These are phyloP conservation scores for Benitochromis conjunctus DNA, from an alignment of 2,113 vertebrate species.

Conservation along the genomic window DNA sequence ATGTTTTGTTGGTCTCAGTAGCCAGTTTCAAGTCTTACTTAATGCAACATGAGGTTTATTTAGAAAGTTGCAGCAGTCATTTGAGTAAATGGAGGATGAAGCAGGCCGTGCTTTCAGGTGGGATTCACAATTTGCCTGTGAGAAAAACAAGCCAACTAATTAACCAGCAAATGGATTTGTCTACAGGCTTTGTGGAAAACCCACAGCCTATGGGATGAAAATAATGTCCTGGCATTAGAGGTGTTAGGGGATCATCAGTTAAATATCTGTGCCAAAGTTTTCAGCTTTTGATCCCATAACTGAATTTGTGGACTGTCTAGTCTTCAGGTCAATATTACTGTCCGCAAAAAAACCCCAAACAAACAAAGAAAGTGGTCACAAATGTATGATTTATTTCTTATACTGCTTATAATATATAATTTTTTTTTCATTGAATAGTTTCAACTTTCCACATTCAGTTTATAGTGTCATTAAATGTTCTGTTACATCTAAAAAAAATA, in stretches of 20 bases:
- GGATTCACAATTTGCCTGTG: rapidly evolving
- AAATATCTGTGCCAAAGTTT: background rate
- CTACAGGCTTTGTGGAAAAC: background rate
- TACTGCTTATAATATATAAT: background rate
- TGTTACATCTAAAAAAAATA: background rate
- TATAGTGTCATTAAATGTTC: background rate
- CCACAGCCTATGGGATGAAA: background rate
- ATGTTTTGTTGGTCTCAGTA: background rate
- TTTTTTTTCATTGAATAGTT: background rate
- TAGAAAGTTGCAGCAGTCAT: background rate
- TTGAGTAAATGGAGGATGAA: background rate
- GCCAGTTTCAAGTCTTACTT: background rate
- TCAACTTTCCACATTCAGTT: rapidly evolving
- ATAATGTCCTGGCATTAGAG: background rate
- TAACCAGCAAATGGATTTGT: background rate
- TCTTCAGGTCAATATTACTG: background rate
- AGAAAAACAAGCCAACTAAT: background rate
- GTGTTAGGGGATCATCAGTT: background rate
- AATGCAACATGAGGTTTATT: background rate
- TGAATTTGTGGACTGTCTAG: background rate
- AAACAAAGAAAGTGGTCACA: background rate
- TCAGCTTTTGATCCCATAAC: background rate
- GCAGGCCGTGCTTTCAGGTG: background rate
- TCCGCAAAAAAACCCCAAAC: background rate
- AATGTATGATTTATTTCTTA: background rate